Conservation (phyloP, 2,888 invertebrate species). For the Chromoteleia sp. region DNA sequence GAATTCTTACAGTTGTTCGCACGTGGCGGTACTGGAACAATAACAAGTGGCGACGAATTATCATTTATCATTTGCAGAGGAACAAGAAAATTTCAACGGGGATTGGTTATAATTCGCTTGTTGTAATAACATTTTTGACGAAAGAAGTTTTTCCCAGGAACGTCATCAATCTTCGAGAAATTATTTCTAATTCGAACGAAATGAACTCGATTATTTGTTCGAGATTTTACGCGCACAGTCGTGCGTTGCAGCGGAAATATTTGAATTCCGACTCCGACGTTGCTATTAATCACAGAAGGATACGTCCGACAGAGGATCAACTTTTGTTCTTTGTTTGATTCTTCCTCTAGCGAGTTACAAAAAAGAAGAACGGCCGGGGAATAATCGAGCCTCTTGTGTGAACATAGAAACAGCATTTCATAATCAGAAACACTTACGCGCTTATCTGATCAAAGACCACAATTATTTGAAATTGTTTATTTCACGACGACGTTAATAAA, state of each 20-base stretch:
- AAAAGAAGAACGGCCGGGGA: slow-evolving; percentile 18
- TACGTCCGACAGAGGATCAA: slow-evolving; percentile 7
- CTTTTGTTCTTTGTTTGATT: slow-evolving; percentile 28
- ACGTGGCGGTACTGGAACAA: too few relatives aligned
- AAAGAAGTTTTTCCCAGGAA: neutral
- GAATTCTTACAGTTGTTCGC: too few relatives aligned
- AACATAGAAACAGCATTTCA: slow-evolving; percentile 32
- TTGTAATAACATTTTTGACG: too few relatives aligned
- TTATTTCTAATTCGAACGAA: neutral
- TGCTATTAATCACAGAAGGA: slow-evolving; percentile 28
- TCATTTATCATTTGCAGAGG: too few relatives aligned
- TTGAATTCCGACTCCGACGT: slow-evolving; percentile 11
- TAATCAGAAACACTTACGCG: slow-evolving; percentile 27
- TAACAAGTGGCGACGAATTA: too few relatives aligned
- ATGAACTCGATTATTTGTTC: neutral
- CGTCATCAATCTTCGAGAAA: neutral
- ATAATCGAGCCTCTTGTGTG: slow-evolving; percentile 18
- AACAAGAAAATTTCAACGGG: too few relatives aligned
- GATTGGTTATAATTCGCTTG: too few relatives aligned
- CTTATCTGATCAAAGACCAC: slow-evolving; percentile 22
- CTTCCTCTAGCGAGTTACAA: slow-evolving; percentile 17
- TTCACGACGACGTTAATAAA: neutral
- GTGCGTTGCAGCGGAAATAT: slow-evolving; percentile 19
- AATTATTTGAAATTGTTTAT: slow-evolving; percentile 24
- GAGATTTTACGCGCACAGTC: neutral